These are phyloP conservation scores for Azorinus chamasolen DNA, from an alignment of 2,888 invertebrate species.

Conservation along the genomic window DNA sequence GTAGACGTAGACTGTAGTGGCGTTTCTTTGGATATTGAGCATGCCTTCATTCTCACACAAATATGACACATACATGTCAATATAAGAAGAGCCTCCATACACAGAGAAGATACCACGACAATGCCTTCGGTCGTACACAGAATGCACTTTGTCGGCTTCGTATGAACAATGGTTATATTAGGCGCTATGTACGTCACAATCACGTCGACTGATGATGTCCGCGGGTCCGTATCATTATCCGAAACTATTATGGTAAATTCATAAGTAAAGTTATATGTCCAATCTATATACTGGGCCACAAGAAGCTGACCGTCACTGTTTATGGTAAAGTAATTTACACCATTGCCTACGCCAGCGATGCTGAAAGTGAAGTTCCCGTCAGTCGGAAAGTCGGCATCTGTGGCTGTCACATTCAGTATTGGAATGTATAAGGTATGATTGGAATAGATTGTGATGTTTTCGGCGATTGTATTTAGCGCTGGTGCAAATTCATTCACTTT, in stretches of 20 bases:
- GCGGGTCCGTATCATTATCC: conserved; percentile 18
- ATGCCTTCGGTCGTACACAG: conserved; percentile 25
- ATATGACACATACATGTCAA: conserved; percentile 11
- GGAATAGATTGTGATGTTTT: conserved; percentile 23
- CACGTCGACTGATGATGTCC: conserved; percentile 17
- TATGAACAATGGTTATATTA: neutral
- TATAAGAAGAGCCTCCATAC: conserved; percentile 13
- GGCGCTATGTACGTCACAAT: conserved; percentile 29
- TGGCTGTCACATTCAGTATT: conserved; percentile 26
- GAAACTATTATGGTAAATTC: conserved; percentile 29
- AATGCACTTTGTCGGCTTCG: conserved; percentile 21
- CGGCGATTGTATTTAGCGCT: conserved; percentile 6
- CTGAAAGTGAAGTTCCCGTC: conserved; percentile 25
- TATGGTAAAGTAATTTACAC: conserved; percentile 27
- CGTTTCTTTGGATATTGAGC: conserved; percentile 19
- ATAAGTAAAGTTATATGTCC: conserved; percentile 33
- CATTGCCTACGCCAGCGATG: conserved; percentile 29
- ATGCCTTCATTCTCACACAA: conserved; percentile 9
- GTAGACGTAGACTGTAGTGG: neutral
- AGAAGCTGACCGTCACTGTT: conserved; percentile 1
- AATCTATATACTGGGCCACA: conserved; percentile 18
- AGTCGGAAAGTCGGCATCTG: conserved; percentile 28
- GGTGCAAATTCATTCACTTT: conserved; percentile 41
- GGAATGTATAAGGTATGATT: conserved; percentile 21
- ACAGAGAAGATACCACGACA: conserved; percentile 8